Evolutionary conservation across 2,888 invertebrate species (phyloP), one percentile per base, ranked within the genome.

Genomic region (Aleiodes testaceus): DNA sequence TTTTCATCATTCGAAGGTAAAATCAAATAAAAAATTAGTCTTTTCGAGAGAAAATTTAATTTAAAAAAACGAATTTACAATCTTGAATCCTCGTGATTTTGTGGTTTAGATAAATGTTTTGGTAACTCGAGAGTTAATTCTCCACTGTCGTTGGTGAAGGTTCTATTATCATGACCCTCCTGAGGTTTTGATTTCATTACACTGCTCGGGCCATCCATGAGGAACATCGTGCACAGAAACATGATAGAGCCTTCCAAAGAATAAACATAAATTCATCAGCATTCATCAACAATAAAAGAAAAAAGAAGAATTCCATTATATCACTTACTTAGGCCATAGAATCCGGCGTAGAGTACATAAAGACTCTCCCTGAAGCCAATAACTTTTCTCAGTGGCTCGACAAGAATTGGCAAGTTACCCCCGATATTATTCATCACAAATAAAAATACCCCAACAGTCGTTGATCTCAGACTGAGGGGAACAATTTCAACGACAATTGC

Each of bases 351-450:
- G 88, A 94, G 95, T 81, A 96, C 94, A 89, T 94, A 94, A 66
- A 97, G 90, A 22, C 96, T 92, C 81, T 94, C 94, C 77, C 95
- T 89, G 87, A 95, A 96, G 7, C 95, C 95, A 72, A 95, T 92
- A 1, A 91, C 90, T 86, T 94, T 93, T 66, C 95, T 92, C 1
- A 96, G 92, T 0, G 96, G 96, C 86, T 96, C 95, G 1, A 96
- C 95, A 6, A 95, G 89, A 80, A 96, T 95, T 30, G 96, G 96
- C 80, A 96, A 89, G 88, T 96, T 96, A 44, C 96, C 96, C 5
- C 96, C 96, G 73, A 96, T 92, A 88, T 96, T 97, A 89, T 96
- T 96, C 95, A 96, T 96, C 1, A 96, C 95, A 87, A 97, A 97
- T 47, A 96, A 90, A 85, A 96, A 96, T 42, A 96, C 91, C 0